Evolutionary conservation across 2,888 invertebrate species (phyloP), one percentile per base, ranked within the genome.

Genomic region (Coelopa pilipes): DNA sequence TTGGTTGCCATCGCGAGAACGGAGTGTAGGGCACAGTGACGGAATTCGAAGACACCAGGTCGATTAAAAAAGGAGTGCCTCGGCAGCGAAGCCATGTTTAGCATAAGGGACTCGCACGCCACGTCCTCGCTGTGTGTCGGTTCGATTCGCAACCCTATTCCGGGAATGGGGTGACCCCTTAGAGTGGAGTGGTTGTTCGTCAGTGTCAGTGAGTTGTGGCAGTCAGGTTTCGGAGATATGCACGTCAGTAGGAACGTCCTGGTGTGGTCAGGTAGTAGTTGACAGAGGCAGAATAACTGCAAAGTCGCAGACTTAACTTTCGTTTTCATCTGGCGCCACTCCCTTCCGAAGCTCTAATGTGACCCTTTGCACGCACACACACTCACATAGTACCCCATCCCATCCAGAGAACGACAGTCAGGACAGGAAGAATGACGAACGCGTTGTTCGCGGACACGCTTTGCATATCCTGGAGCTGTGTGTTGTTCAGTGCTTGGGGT

Each of bases 41-140:
- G 67, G 49, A 59, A 63, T 60, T 19, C 70, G 74, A 65, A 66
- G 74, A 70, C 72, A 75, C 73, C 70, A 72, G 63, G 72, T 72
- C 63, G 62, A 66, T 70, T 72, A 65, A 74, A 71, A 65, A 66
- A 59, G 76, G 76, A 74, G 76, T 75, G 76, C 53, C 71, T 15
- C 50, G 10, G 50, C 19, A 50, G 66, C 50, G n/a, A 66, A 66
- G 19, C 19, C 21, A 66, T 66, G 66, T 66, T 66, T 19, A 66
- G 50, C 45, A 50, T 66, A 66, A 66, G 21, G 34, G n/a, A 50
- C 21, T 66, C 50, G 13, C 66, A 66, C 66, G 66, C 66, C 45
- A 66, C 15, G 50, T 49, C 15, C 66, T 47, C 50, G 17, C 65
- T 66, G 24, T 24, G 60, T 62, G 24, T 21, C 10, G 53, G 53